These are phyloP conservation scores for Anguilla marmorata DNA, from an alignment of 2,797 vertebrate species.

Conservation along the genomic window DNA sequence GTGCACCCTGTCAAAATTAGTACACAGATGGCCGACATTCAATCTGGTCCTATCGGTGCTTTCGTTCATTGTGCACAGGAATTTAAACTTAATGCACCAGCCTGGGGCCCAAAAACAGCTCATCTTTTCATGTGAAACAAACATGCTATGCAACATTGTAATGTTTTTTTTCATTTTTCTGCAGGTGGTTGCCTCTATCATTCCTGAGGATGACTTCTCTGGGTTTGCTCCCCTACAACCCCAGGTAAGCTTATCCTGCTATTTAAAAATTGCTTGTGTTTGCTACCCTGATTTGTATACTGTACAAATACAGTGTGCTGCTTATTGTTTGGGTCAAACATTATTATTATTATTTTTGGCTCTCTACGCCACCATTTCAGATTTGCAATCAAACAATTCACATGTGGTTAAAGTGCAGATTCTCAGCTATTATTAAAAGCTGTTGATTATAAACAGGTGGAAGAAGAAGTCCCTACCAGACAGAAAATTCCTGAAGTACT, in stretches of 20 bases:
- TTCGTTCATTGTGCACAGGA: too few species aligned
- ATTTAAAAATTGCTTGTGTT: not conserved
- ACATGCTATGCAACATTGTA: not conserved
- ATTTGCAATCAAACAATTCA: too few species aligned
- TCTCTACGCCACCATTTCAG: too few species aligned
- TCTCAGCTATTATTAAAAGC: too few species aligned
- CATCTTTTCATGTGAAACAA: not conserved
- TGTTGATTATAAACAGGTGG: constrained; percentile 63
- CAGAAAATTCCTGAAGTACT: constrained; percentile 86
- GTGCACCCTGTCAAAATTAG: too few species aligned
- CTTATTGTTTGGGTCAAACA: too few species aligned
- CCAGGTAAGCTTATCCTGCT: constrained; percentile 72
- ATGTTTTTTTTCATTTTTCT: not conserved
- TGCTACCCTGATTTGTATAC: not conserved
- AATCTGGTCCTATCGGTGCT: too few species aligned
- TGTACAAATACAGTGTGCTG: not conserved
- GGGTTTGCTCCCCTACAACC: constrained; percentile 94
- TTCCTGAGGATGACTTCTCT: constrained; percentile 87
- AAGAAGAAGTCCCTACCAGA: constrained; percentile 72
- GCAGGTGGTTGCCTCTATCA: constrained; percentile 90
- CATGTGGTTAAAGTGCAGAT: too few species aligned
- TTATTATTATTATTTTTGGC: too few species aligned
- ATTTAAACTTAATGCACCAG: too few species aligned
- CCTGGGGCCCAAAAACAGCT: too few species aligned
- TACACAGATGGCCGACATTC: too few species aligned